phyloP scores from a whole-genome alignment of 2,888 invertebrate species.

The Electrophaes corylata region DNA sequence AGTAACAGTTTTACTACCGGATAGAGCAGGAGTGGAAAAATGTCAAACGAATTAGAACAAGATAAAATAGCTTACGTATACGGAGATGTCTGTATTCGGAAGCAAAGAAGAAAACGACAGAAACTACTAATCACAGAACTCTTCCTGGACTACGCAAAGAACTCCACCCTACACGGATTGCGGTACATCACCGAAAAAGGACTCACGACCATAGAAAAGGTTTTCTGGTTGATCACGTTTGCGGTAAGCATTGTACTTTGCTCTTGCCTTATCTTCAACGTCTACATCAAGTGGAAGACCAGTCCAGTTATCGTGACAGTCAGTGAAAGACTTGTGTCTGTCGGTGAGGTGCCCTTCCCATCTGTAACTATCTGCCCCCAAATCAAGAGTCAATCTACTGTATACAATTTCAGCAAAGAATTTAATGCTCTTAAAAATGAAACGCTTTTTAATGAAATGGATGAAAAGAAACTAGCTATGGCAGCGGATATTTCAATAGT shows the following conservation, averaged over 20 bases:
- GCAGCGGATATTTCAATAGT: slow-evolving; percentile 4
- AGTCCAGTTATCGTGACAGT: slow-evolving; percentile 62
- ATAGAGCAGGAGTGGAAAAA: not conserved
- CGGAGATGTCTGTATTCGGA: slow-evolving; percentile 47
- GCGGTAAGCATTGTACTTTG: slow-evolving; percentile 49
- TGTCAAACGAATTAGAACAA: slow-evolving; percentile 15
- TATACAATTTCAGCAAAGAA: slow-evolving; percentile 43
- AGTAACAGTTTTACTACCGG: not conserved
- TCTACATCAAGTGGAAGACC: slow-evolving; percentile 55
- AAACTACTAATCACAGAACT: slow-evolving; percentile 42
- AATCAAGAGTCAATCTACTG: slow-evolving; percentile 42
- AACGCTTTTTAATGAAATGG: too few species aligned
- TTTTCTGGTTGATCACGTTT: slow-evolving; percentile 56
- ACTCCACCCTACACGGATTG: slow-evolving; percentile 21
- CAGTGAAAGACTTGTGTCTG: slow-evolving; percentile 52
- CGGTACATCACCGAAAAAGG: slow-evolving; percentile 16
- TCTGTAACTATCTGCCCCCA: slow-evolving; percentile 60
- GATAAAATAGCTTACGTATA: slow-evolving; percentile 35
- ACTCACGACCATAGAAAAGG: slow-evolving; percentile 23
- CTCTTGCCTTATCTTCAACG: slow-evolving; percentile 47
- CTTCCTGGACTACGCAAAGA: slow-evolving; percentile 18
- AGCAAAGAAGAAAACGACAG: slow-evolving; percentile 49
- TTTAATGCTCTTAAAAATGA: not conserved
- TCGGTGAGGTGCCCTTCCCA: slow-evolving; percentile 60
- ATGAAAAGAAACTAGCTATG: too few species aligned